A percentile compares a stretch with the other conserved stretches of the same genome.
These are phyloP conservation scores for Lithophane leautieri DNA, from an alignment of 2,888 invertebrate species.

Conservation along the genomic window DNA sequence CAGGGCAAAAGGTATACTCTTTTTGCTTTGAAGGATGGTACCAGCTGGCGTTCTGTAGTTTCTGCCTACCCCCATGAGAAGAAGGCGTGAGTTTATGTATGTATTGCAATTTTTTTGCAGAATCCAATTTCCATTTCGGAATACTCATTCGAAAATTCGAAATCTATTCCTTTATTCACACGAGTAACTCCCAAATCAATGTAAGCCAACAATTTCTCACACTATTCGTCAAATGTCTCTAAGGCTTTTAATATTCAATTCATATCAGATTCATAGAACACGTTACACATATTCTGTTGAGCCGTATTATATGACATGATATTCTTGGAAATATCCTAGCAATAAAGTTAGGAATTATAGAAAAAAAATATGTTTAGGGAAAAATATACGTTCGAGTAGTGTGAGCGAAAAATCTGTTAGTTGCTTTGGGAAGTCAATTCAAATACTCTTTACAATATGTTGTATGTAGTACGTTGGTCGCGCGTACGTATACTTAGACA, in stretches of 20 bases:
- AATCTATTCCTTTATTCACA: neutral
- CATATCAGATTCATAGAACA: constrained; percentile 36
- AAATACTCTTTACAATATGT: neutral
- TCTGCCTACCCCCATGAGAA: too few species aligned
- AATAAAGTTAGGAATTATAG: constrained; percentile 33
- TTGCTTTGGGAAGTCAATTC: neutral
- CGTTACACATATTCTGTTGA: constrained; percentile 8
- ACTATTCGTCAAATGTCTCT: constrained; percentile 3
- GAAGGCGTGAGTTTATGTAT: too few species aligned
- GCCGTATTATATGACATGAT: constrained; percentile 2
- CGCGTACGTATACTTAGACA: too few species aligned
- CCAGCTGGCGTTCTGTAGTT: too few species aligned
- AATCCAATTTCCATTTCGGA: neutral
- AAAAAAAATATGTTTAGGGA: constrained; percentile 28
- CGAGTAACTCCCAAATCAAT: neutral
- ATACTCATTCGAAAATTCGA: neutral
- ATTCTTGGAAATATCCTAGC: constrained; percentile 29
- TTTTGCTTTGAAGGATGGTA: too few species aligned
- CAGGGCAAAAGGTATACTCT: too few species aligned
- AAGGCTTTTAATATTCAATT: constrained; percentile 17
- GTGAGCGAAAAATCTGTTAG: too few species aligned
- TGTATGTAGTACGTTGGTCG: too few species aligned
- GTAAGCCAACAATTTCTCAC: neutral
- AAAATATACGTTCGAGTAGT: constrained; percentile 6
- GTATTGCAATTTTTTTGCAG: neutral